Conservation (phyloP, 2,797 vertebrate species). For the Amphiprion clarkii region DNA sequence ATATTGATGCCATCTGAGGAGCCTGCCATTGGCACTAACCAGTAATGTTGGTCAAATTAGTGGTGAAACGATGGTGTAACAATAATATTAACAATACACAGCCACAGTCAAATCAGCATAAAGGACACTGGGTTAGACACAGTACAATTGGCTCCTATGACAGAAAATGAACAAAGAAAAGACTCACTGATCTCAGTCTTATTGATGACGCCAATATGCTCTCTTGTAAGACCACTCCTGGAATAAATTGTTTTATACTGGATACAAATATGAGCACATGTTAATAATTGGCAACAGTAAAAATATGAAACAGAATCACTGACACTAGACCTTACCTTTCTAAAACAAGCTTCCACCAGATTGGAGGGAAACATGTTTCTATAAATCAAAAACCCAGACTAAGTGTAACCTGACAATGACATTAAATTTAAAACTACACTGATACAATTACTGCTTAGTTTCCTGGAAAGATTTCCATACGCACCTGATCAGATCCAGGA, state of each 20-base stretch:
- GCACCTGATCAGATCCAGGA: constrained; percentile 90
- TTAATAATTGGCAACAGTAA: background rate
- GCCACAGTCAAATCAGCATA: no score
- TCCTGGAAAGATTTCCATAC: background rate
- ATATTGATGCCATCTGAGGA: constrained; percentile 87
- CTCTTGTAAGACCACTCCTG: background rate
- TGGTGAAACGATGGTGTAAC: background rate
- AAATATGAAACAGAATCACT: background rate
- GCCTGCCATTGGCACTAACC: constrained; percentile 77
- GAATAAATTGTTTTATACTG: constrained; percentile 57
- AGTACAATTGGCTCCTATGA: background rate
- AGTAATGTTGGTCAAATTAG: background rate
- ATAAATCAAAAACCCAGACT: constrained; percentile 33
- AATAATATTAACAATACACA: background rate
- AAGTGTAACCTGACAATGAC: background rate
- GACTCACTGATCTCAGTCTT: constrained; percentile 18
- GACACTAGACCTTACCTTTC: constrained; percentile 84
- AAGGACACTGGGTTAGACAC: background rate
- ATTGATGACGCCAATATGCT: background rate
- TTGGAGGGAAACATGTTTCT: constrained; percentile 92
- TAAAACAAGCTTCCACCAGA: constrained; percentile 92
- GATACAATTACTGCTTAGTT: no score
- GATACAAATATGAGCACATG: background rate
- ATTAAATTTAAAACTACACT: background rate
- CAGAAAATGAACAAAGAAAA: background rate